phyloP scores from a whole-genome alignment of 2,888 invertebrate genomes.

The Biston stratarius region DNA sequence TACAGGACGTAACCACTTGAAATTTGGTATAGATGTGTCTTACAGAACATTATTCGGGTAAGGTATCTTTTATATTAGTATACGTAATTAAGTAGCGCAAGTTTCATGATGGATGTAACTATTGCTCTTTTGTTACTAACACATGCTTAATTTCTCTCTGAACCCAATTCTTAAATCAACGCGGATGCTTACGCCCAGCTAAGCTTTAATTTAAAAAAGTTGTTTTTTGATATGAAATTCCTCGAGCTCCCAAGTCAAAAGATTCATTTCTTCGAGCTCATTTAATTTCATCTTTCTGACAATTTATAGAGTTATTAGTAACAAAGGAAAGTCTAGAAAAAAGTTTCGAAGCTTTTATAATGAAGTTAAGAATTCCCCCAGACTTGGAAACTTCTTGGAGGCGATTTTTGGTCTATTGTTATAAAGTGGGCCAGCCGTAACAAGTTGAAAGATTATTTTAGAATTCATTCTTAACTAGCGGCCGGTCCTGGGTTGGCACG shows the following conservation, averaged over 20 bases:
- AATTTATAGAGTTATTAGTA: not conserved
- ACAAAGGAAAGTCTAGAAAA: not conserved
- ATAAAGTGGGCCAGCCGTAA: not conserved
- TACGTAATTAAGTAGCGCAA: too few relatives aligned
- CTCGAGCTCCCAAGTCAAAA: not conserved
- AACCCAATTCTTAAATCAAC: too few relatives aligned
- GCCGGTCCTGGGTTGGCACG: too few relatives aligned
- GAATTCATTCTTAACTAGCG: not conserved
- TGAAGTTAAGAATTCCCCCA: not conserved
- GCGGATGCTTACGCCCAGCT: too few relatives aligned
- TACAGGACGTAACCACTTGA: too few relatives aligned
- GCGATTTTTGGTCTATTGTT: constrained; percentile 3
- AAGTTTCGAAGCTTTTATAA: not conserved
- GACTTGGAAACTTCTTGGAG: constrained; percentile 6
- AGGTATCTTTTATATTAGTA: too few relatives aligned
- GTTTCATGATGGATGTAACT: too few relatives aligned
- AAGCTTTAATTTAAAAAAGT: too few relatives aligned
- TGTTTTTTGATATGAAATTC: constrained; percentile 22
- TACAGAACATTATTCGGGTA: too few relatives aligned
- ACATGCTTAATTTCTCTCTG: too few relatives aligned
- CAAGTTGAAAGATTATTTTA: not conserved
- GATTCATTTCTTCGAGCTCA: constrained; percentile 21
- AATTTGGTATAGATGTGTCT: too few relatives aligned
- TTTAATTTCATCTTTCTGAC: not conserved
- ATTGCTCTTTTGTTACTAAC: too few relatives aligned